These are phyloP conservation scores for Leptopilina myrica DNA, from an alignment of 2,888 invertebrate species.

Conservation along the genomic window DNA sequence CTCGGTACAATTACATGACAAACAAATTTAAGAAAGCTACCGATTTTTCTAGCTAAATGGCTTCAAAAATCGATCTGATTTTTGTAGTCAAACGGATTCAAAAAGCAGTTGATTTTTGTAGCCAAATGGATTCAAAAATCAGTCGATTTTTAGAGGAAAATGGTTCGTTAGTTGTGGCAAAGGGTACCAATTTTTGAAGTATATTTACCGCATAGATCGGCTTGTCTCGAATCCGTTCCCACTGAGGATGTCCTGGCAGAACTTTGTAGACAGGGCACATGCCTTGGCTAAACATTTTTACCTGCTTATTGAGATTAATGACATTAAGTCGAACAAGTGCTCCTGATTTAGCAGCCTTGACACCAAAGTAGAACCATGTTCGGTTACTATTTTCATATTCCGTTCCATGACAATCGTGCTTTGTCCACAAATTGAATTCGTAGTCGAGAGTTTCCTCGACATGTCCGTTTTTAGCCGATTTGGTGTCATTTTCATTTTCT, in stretches of 20 bases:
- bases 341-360: conserved; percentile 80
- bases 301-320: conserved; percentile 92
- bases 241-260: conserved; percentile 86
- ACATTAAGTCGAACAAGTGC: conserved; percentile 87
- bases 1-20: too few species aligned
- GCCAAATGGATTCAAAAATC: neutral
- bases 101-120: too few species aligned
- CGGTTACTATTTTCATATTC: conserved; percentile 92
- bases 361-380: conserved; percentile 95
- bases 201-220: conserved; percentile 85
- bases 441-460: conserved; percentile 81
- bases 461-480: conserved; percentile 57
- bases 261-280: conserved; percentile 90
- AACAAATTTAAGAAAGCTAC: too few species aligned
- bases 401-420: conserved; percentile 92
- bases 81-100: too few species aligned
- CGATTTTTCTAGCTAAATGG: too few species aligned
- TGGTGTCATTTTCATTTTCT: conserved; percentile 60
- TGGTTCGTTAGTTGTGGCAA: neutral
- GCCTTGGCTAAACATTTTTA: conserved; percentile 93
- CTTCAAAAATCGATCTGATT: too few species aligned
- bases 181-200: neutral
- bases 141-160: neutral
- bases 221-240: conserved; percentile 90
- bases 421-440: conserved; percentile 94